Percentiles rank a stretch among this genome's conserved stretches.
Conservation (phyloP, 2,797 vertebrate genomes). For the Peromyscus attwateri region DNA sequence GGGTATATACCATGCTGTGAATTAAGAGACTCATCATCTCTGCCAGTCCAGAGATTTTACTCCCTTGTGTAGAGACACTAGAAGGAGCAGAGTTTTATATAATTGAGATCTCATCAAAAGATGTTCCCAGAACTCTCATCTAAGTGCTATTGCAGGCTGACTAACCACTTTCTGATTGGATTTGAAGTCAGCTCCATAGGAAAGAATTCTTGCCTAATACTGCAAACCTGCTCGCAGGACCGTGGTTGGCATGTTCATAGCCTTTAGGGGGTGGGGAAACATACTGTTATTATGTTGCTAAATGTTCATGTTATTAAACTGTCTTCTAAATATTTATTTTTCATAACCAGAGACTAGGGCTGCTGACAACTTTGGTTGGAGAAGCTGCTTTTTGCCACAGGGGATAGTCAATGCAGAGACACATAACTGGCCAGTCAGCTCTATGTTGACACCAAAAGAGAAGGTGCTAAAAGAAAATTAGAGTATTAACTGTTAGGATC, state of each 20-base stretch:
- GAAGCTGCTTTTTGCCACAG: no score
- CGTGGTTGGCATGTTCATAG: neutral
- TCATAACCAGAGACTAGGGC: neutral
- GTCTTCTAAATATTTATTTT: neutral
- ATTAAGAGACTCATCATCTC: neutral
- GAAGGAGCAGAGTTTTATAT: neutral
- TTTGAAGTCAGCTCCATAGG: neutral
- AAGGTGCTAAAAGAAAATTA: neutral
- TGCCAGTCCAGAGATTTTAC: neutral
- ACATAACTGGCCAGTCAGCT: neutral
- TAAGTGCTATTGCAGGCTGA: neutral
- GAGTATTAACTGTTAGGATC: neutral
- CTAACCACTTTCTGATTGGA: neutral
- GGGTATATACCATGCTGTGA: no score
- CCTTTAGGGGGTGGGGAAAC: neutral
- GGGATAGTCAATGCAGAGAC: neutral
- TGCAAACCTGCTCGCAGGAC: neutral
- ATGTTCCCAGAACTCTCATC: neutral
- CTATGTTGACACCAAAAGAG: neutral
- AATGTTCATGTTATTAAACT: neutral
- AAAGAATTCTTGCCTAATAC: neutral
- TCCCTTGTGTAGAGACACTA: neutral
- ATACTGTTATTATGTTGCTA: neutral
- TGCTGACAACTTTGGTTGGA: neutral
- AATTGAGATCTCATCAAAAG: neutral